These are phyloP conservation scores for Ophioninae sp. DNA, from an alignment of 2,888 invertebrate genomes.

Conservation along the genomic window DNA sequence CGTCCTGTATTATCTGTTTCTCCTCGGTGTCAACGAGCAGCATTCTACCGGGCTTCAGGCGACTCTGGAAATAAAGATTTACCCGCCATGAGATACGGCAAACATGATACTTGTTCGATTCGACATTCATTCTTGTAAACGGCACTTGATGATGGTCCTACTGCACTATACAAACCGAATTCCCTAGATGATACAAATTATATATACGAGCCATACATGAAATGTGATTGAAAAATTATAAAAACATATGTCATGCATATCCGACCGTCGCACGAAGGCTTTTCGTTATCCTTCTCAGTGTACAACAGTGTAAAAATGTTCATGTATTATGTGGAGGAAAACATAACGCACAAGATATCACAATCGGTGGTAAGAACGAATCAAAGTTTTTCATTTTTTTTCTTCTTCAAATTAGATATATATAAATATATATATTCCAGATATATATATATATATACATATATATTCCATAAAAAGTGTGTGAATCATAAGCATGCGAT, in stretches of 20 bases:
- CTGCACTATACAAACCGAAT: conserved; percentile 78
- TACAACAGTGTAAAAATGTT: conserved; percentile 65
- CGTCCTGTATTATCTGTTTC: conserved; percentile 94
- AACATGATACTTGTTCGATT: conserved; percentile 67
- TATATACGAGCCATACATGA: conserved; percentile 74
- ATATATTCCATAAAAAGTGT: background rate
- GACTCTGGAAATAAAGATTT: conserved; percentile 86
- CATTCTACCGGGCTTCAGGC: conserved; percentile 99
- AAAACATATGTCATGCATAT: conserved; percentile 74
- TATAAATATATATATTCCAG: background rate
- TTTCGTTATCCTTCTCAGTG: conserved; percentile 56
- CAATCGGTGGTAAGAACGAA: conserved; percentile 19
- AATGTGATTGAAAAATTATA: conserved; percentile 75
- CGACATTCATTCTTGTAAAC: conserved; percentile 53
- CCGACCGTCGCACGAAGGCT: conserved; percentile 62
- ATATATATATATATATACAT: background rate
- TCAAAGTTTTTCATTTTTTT: background rate
- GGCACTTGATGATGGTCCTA: conserved; percentile 78
- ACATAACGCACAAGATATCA: conserved; percentile 53
- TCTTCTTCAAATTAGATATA: background rate
- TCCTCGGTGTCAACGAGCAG: conserved; percentile 97
- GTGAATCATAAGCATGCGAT: background rate
- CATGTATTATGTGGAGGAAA: conserved; percentile 55
- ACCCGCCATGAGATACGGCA: conserved; percentile 70
- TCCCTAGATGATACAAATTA: conserved; percentile 72